Base-by-base conservation (phyloP, 1,140 invertebrate species). In the Euwallacea similis region DNA sequence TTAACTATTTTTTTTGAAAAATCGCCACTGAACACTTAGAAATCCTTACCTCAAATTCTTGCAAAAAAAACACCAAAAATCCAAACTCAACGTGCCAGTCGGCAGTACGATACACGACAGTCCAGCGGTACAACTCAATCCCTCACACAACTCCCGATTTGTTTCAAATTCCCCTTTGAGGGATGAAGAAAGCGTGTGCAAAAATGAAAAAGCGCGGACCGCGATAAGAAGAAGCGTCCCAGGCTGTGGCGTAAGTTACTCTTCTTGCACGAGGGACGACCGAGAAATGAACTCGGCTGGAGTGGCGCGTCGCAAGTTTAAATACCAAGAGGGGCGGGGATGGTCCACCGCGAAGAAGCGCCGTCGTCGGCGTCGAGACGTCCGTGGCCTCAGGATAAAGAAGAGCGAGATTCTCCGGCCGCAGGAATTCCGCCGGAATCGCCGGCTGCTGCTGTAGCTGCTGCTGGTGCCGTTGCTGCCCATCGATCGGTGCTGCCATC, bases 271-370 rank as follows among this genome's bases (percentile, higher is more conserved):
- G 50, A 71, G 69, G 69, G 62, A 71, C 69, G 61, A 46, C 42
- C 50, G 58, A 64, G 69, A 71, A 71, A 65, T 71, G 69, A 71
- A 71, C 69, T 71, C 69, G 69, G 50, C 60, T 60, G 61, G 60
- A 71, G 62, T 71, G 62, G 60, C 62, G 69, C 69, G 69, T 55
- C 69, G 60, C 53, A 41, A 71, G 61, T 71, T 71, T 71, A 71
- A 71, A 71, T 71, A 71, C 61, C 58, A 44, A 44, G 13, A 21
- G 59, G 61, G 69, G 69, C 69, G 69, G 69, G 69, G 69, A 71
- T 71, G 69, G 69, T 71, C 69, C 61, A 65, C 54, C 69, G 41
- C 21, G 67, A 62, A 60, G 63, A 53, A 33, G 59, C 42, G 59
- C 11, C 65, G 65, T 15, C 58, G 43, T 21, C 42, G 67, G 54